These are phyloP conservation scores for Melanostigma gelatinosum DNA, from an alignment of 2,113 vertebrate genomes.

Conservation along the genomic window DNA sequence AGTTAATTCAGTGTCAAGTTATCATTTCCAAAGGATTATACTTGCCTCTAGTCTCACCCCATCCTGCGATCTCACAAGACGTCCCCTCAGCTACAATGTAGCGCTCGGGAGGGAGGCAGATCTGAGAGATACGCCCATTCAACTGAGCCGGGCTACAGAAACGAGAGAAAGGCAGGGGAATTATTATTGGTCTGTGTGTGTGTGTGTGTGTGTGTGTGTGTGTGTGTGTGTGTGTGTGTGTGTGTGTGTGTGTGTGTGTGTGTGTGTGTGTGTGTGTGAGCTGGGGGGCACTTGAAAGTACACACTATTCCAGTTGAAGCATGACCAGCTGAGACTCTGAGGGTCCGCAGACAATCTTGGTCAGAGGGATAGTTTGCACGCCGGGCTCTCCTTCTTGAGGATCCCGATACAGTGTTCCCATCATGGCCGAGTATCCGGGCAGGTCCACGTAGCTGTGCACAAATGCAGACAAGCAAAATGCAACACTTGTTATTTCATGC, in stretches of 20 bases:
- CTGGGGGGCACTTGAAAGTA: background rate
- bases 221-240: background rate
- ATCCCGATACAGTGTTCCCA: slow-evolving; percentile 90
- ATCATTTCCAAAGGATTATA: slow-evolving; percentile 22
- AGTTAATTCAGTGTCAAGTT: slow-evolving; percentile 5
- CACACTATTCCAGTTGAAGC: slow-evolving; percentile 90
- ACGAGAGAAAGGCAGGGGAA: slow-evolving; percentile 34
- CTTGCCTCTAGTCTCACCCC: slow-evolving; percentile 93
- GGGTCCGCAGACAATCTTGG: slow-evolving; percentile 90
- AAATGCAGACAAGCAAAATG: background rate
- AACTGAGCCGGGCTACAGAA: slow-evolving; percentile 84
- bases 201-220: slow-evolving; percentile 1
- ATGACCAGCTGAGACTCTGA: slow-evolving; percentile 92
- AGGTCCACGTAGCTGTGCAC: slow-evolving; percentile 86
- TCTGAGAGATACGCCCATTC: slow-evolving; percentile 90
- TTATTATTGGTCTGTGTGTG: background rate
- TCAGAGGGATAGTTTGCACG: slow-evolving; percentile 86
- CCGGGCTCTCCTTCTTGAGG: slow-evolving; percentile 85
- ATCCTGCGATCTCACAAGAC: slow-evolving; percentile 93
- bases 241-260: background rate
- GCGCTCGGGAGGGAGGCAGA: slow-evolving; percentile 93
- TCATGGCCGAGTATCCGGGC: slow-evolving; percentile 87
- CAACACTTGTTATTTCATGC: background rate
- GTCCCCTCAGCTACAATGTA: slow-evolving; percentile 88
- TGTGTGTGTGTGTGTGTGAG: slow-evolving; percentile 9